phyloP scores from a whole-genome alignment of 2,113 vertebrate species.

The Sphaerodactylus townsendi region DNA sequence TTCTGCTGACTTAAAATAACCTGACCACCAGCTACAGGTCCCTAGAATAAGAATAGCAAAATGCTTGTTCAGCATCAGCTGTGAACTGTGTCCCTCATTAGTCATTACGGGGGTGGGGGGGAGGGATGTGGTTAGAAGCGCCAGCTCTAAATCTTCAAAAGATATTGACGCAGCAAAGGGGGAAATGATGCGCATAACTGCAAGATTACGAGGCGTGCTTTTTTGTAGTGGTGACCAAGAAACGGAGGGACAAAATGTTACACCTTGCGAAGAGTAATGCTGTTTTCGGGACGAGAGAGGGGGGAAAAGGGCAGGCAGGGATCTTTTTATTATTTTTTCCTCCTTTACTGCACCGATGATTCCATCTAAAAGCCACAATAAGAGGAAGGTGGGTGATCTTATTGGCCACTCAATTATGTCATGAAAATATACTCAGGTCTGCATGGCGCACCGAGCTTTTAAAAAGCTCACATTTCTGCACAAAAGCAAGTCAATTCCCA shows the following conservation, averaged over 20 bases:
- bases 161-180: not conserved
- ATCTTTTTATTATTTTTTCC: not conserved
- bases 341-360: not conserved
- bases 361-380: not conserved
- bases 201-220: not conserved
- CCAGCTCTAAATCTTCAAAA: not conserved
- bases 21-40: not conserved
- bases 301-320: not conserved
- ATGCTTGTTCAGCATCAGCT: not conserved
- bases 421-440: not conserved
- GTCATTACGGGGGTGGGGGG: not conserved
- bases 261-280: not conserved
- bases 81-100: not conserved
- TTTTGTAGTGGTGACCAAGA: not conserved
- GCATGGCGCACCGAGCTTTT: not conserved
- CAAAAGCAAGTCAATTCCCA: not conserved
- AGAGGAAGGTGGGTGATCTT: not conserved
- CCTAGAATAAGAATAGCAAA: not conserved
- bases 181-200: not conserved
- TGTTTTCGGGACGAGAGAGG: not conserved
- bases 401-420: not conserved
- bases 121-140: not conserved
- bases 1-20: not conserved
- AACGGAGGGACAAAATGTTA: not conserved
- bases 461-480: not conserved